A percentile compares a stretch with the other conserved stretches of the same genome.
These are phyloP conservation scores for Apodemia zela DNA, from an alignment of 2,888 invertebrate species.

Conservation along the genomic window DNA sequence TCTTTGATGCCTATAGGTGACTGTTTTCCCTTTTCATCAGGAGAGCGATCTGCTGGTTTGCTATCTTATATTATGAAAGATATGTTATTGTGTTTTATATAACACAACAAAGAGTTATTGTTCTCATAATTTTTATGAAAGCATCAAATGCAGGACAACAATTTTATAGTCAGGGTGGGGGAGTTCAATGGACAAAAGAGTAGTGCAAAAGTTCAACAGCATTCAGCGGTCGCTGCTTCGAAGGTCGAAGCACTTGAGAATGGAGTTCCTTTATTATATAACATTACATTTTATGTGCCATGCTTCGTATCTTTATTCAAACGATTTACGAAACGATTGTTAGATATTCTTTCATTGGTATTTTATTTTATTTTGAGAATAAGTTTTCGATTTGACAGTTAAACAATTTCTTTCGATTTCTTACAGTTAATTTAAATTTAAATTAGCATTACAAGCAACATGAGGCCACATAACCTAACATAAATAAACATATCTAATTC, in stretches of 20 bases:
- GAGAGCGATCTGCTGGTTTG: no score
- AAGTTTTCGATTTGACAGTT: not conserved
- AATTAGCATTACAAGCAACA: no score
- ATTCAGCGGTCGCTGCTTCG: slow-evolving; percentile 46
- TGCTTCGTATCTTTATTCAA: slow-evolving; percentile 22
- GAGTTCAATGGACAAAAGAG: slow-evolving; percentile 41
- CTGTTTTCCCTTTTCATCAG: no score
- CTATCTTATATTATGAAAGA: no score
- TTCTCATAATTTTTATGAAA: slow-evolving; percentile 24
- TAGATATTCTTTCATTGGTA: not conserved
- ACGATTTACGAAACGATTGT: slow-evolving; percentile 24
- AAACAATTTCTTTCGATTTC: not conserved
- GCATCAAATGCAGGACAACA: slow-evolving; percentile 20
- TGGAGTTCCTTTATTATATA: slow-evolving; percentile 49
- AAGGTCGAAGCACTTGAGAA: slow-evolving; percentile 53
- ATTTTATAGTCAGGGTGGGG: slow-evolving; percentile 21
- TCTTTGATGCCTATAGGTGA: no score
- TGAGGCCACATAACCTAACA: no score
- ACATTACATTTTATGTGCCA: slow-evolving; percentile 36
- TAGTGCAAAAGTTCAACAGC: slow-evolving; percentile 46
- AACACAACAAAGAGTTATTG: slow-evolving; percentile 12
- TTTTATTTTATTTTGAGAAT: not conserved
- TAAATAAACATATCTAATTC: no score
- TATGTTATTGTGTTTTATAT: no score
- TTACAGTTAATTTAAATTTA: no score